These are phyloP conservation scores for Disparrhopalites patrizii DNA, from an alignment of 2,888 invertebrate species.

Conservation along the genomic window DNA sequence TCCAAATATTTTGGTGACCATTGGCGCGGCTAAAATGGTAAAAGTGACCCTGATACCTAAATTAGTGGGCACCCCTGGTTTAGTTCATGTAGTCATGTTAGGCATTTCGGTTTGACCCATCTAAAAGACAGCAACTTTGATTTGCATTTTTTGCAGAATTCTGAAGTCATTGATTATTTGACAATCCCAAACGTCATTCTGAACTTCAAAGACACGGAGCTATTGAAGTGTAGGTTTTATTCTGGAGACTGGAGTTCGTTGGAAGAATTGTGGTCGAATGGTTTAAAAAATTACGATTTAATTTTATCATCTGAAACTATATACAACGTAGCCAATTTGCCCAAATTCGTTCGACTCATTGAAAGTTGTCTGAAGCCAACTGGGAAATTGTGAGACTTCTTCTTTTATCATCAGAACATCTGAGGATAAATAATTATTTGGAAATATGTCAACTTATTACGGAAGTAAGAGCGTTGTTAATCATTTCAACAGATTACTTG, in stretches of 20 bases:
- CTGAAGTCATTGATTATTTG: conserved; percentile 71
- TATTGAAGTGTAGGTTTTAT: conserved; percentile 55
- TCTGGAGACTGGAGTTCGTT: conserved; percentile 73
- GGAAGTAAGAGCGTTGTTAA: conserved; percentile 1
- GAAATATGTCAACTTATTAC: conserved; percentile 8
- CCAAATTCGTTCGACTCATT: conserved; percentile 69
- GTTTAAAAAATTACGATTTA: conserved; percentile 65
- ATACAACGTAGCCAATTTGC: conserved; percentile 74
- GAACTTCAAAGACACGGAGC: conserved; percentile 50
- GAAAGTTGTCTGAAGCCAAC: conserved; percentile 58
- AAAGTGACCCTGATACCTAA: too few species aligned
- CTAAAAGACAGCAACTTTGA: too few species aligned
- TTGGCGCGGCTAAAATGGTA: too few species aligned
- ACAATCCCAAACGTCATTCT: conserved; percentile 74
- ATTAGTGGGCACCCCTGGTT: too few species aligned
- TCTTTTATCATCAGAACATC: conserved; percentile 5
- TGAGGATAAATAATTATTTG: conserved; percentile 29
- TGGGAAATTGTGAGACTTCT: conserved; percentile 64
- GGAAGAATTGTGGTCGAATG: conserved; percentile 48
- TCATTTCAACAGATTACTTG: conserved; percentile 59
- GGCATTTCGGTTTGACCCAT: too few species aligned
- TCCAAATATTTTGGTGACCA: too few species aligned
- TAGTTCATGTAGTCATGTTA: too few species aligned
- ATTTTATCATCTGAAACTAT: conserved; percentile 93
- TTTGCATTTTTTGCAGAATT: conserved; percentile 64